A percentile compares a stretch with the other conserved stretches of the same genome.
Conservation (phyloP, 2,113 vertebrate species). For the Indicator maculatus region DNA sequence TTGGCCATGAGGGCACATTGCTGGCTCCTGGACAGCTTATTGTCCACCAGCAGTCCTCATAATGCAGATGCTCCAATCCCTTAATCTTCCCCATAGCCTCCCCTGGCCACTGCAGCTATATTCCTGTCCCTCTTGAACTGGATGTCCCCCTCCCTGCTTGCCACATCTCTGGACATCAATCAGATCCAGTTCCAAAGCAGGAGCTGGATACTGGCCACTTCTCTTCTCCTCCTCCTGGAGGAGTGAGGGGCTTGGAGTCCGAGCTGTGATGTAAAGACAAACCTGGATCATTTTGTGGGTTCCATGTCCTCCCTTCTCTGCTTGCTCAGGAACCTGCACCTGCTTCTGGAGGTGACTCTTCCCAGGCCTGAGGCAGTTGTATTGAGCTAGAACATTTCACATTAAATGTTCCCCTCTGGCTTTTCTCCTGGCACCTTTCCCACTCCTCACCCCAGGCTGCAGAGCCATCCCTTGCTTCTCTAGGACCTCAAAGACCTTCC, state of each 20-base stretch:
- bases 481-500: conserved; percentile 14
- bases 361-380: background rate
- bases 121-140: too few species aligned
- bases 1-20: too few species aligned
- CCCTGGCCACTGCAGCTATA: too few species aligned
- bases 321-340: background rate
- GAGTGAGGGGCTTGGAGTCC: too few species aligned
- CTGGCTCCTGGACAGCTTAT: too few species aligned
- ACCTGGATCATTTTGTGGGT: background rate
- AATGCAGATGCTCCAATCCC: too few species aligned
- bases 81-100: too few species aligned
- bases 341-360: background rate
- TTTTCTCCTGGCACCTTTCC: conserved; percentile 13
- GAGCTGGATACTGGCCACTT: background rate
- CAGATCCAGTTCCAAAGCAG: background rate
- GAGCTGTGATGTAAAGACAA: too few species aligned
- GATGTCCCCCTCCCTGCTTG: background rate
- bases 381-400: background rate
- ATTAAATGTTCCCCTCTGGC: background rate
- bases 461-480: background rate
- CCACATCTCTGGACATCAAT: background rate
- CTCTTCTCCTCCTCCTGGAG: too few species aligned
- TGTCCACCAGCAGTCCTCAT: too few species aligned
- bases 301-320: background rate
- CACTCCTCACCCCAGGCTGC: background rate